These are phyloP conservation scores for Circaetus cinerascens DNA, from an alignment of 2,113 vertebrate genomes.

Conservation along the genomic window DNA sequence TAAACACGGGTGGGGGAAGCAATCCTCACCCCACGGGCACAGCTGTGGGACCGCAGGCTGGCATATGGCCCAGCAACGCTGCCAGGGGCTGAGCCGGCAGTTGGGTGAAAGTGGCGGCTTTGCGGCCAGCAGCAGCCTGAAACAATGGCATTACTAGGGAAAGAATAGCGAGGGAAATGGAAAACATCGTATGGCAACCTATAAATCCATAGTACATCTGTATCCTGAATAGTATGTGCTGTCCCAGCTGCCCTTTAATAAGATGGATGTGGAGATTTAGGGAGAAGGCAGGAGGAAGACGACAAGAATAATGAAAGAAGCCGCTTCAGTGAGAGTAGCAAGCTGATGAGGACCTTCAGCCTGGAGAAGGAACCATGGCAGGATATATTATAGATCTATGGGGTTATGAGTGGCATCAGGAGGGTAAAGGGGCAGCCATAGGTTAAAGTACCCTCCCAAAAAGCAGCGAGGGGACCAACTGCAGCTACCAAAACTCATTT, in stretches of 20 bases:
- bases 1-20: no score
- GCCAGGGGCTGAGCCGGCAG: background rate
- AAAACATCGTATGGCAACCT: fast-evolving
- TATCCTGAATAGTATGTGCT: background rate
- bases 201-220: background rate
- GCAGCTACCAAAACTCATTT: background rate
- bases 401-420: background rate
- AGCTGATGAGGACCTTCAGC: background rate
- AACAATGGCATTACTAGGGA: background rate
- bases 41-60: fast-evolving
- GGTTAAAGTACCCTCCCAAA: background rate
- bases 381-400: background rate
- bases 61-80: fast-evolving
- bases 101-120: background rate
- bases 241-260: background rate
- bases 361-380: background rate
- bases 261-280: background rate
- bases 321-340: no score
- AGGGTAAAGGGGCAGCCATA: background rate
- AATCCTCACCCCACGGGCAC: fast-evolving
- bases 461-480: background rate
- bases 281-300: background rate
- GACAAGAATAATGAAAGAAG: background rate
- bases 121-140: background rate
- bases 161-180: background rate